A percentile compares a stretch with the other conserved stretches of the same genome.
Conservation (phyloP, 2,888 invertebrate species). For the Liodrosophila aerea region DNA sequence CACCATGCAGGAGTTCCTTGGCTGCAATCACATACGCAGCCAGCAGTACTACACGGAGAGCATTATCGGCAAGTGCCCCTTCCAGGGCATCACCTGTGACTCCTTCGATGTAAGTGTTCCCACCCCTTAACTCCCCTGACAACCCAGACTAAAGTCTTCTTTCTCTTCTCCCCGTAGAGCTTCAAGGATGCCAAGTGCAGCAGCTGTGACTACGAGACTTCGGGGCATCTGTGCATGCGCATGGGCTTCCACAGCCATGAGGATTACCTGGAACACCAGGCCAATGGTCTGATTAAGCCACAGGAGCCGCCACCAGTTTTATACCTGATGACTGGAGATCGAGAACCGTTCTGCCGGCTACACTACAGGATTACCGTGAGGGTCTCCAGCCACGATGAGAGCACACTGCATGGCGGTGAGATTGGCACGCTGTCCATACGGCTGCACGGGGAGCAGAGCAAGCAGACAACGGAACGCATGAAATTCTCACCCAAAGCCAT, state of each 20-base stretch:
- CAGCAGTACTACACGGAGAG: slow-evolving; percentile 93
- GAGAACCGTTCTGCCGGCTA: slow-evolving; percentile 90
- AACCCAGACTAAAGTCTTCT: slow-evolving; percentile 42
- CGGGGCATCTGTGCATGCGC: slow-evolving; percentile 87
- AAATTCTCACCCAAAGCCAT: slow-evolving; percentile 84
- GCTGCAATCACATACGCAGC: slow-evolving; percentile 94
- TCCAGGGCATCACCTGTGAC: slow-evolving; percentile 89
- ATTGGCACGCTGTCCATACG: slow-evolving; percentile 88
- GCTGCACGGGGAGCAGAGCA: slow-evolving; percentile 85
- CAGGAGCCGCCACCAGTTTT: slow-evolving; percentile 84
- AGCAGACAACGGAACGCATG: slow-evolving; percentile 85
- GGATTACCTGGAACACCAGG: slow-evolving; percentile 84
- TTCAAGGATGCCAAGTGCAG: slow-evolving; percentile 88
- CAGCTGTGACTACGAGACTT: slow-evolving; percentile 84
- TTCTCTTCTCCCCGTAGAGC: slow-evolving; percentile 82
- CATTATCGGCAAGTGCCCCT: slow-evolving; percentile 90
- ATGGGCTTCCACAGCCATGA: slow-evolving; percentile 86
- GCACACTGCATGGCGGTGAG: slow-evolving; percentile 89
- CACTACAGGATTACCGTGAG: slow-evolving; percentile 90
- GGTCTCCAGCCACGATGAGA: slow-evolving; percentile 89
- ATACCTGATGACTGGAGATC: slow-evolving; percentile 88
- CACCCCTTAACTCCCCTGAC: too few species aligned
- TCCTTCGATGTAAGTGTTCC: slow-evolving; percentile 89
- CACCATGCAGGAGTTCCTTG: slow-evolving; percentile 85
- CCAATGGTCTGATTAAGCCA: slow-evolving; percentile 83